Evolutionary conservation across 53 echinoderm and acorn worm genomes (phyloP).

Genomic region (Astropecten irregularis): DNA sequence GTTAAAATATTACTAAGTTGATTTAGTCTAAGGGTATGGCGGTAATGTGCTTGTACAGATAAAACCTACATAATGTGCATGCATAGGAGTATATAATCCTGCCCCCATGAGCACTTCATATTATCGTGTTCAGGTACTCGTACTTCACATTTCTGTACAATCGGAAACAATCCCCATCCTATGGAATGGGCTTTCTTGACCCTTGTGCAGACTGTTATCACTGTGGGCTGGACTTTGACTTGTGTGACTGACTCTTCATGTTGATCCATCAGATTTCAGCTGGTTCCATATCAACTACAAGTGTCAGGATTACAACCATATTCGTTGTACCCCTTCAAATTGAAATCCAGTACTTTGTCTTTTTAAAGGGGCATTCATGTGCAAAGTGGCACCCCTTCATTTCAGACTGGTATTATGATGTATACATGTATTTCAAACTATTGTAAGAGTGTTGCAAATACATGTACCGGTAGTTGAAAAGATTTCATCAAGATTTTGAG

Average conservation of each 20-base stretch:
- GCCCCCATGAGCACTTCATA: background rate
- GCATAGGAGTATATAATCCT: background rate
- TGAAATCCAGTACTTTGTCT: no score
- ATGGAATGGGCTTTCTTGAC: background rate
- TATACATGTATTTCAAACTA: no score
- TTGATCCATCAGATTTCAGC: slow-evolving; percentile 20
- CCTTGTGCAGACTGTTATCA: slow-evolving; percentile 15
- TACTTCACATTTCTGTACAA: background rate
- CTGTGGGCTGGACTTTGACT: slow-evolving; percentile 22
- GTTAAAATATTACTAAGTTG: slow-evolving; percentile 15
- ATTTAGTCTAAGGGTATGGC: slow-evolving; percentile 3
- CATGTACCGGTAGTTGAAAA: no score
- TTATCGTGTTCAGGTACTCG: slow-evolving; percentile 12
- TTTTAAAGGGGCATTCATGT: no score
- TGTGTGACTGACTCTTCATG: background rate
- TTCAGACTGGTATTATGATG: no score
- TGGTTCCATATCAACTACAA: background rate
- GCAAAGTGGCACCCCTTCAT: no score
- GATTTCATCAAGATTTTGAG: no score
- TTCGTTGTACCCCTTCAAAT: background rate
- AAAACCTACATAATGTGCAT: background rate
- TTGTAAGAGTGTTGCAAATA: no score
- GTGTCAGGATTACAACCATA: background rate
- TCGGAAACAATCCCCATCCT: no score
- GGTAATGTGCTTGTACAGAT: background rate